Evolutionary conservation across 2,797 vertebrate genomes (phyloP), one percentile per base, ranked within the genome.

Genomic region (Mormyrops attenuatus): DNA sequence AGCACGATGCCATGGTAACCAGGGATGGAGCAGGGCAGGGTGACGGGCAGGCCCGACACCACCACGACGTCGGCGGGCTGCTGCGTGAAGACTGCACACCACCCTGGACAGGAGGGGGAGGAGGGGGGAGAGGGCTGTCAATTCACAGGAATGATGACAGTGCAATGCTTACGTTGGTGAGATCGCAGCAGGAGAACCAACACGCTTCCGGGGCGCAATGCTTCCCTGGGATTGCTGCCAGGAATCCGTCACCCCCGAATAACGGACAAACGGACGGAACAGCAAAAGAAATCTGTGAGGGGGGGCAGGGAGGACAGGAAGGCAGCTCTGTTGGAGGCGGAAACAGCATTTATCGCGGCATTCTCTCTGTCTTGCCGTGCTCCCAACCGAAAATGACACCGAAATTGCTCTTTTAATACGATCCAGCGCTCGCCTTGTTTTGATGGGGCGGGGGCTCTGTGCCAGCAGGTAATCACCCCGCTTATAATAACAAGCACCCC

Each of bases 41-140:
- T 98, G 90, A 97, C 97, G 0, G 97, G 96, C 93, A 97, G 96
- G n/a, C 97, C 97, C 0, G 97, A 97, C 0, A 98, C 95, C 93
- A 98, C 97, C 89, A 98, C 97, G 92, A 97, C 94, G 93, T 98
- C 97, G 90, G 97, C 96, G 0, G 97, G 97, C 93, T 98, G 97
- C 93, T 97, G 97, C 0, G 96, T 96, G 92, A 98, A 97, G 90
- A 97, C 95, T 1, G 96, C 96, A 0, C 95, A 95, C 89, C 94
- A 94, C 44, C 97, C 97, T 98, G 92, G 44, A 26, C 22, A 8
- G 44, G 8, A 2, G n/a, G 15, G 34, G 82, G 47, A n/a, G 15
- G 3, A n/a, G 55, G 0, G 38, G 8, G n/a, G 22, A 63, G 34
- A 63, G 55, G 2, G 52, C 7, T 3, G 38, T 86, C 8, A 15